Evolutionary conservation across 1,140 invertebrate species (phyloP).

Genomic region (Melanaphis sacchari): DNA sequence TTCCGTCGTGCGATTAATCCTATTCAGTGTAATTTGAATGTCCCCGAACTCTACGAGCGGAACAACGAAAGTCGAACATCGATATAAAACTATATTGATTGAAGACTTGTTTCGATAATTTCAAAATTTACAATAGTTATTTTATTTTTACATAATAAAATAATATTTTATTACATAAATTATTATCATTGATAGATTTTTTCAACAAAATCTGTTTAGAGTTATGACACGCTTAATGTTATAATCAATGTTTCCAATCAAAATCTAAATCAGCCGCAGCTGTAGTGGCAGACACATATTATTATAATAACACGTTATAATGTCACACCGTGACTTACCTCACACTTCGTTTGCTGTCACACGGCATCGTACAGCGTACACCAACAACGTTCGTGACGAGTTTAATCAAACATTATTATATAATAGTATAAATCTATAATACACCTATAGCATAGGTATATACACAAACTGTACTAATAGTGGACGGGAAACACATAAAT

Average conservation of each 20-base stretch:
- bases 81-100: neutral
- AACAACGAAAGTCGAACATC: neutral
- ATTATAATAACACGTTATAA: neutral
- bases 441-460: neutral
- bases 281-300: neutral
- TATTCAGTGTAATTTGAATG: neutral
- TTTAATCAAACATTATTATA: slow-evolving; percentile 20
- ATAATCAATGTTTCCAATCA: neutral
- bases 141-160: neutral
- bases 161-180: neutral
- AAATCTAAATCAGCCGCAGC: neutral
- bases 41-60: neutral
- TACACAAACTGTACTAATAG: neutral
- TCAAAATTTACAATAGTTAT: neutral
- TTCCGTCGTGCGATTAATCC: neutral
- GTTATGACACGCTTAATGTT: neutral
- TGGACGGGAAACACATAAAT: neutral
- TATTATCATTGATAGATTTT: neutral
- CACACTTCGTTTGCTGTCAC: neutral
- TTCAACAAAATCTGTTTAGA: neutral
- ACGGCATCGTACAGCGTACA: neutral
- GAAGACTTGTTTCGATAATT: neutral
- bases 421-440: neutral
- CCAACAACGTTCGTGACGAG: slow-evolving; percentile 6
- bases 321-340: neutral